Evolutionary conservation across 2,797 vertebrate genomes (phyloP).

Genomic region (Sebastes glaucus): DNA sequence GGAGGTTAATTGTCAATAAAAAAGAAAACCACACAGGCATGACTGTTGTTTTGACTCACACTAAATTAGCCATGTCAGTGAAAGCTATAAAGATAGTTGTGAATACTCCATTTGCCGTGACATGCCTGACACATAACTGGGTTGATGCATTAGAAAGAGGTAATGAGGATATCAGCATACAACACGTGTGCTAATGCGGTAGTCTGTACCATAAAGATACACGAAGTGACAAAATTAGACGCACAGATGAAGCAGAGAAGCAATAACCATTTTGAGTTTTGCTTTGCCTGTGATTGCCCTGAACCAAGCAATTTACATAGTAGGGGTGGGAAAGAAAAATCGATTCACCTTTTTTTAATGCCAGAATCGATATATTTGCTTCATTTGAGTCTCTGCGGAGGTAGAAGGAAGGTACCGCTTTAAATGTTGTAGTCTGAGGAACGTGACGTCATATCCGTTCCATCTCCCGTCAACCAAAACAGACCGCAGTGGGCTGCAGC

Average conservation of each 20-base stretch:
- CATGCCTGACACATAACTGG: conserved; percentile 41
- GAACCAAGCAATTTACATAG: conserved; percentile 32
- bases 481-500: too few relatives aligned
- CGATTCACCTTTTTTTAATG: too few relatives aligned
- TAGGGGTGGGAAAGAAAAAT: too few relatives aligned
- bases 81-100: conserved; percentile 41
- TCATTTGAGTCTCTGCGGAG: too few relatives aligned
- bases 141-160: conserved; percentile 32
- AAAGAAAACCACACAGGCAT: conserved; percentile 26
- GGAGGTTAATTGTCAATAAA: conserved; percentile 66
- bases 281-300: conserved; percentile 24
- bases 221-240: not conserved
- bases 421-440: too few relatives aligned
- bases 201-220: not conserved
- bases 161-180: conserved; percentile 51
- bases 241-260: conserved; percentile 1
- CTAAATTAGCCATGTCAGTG: conserved; percentile 38
- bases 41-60: conserved; percentile 52
- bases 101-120: conserved; percentile 36
- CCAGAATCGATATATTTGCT: too few relatives aligned
- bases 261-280: conserved; percentile 9
- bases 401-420: too few relatives aligned
- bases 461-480: too few relatives aligned
- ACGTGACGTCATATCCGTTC: too few relatives aligned
- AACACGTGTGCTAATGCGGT: not conserved